Base-by-base conservation (phyloP, 2,113 vertebrate species). In the Pseudorasbora parva region DNA sequence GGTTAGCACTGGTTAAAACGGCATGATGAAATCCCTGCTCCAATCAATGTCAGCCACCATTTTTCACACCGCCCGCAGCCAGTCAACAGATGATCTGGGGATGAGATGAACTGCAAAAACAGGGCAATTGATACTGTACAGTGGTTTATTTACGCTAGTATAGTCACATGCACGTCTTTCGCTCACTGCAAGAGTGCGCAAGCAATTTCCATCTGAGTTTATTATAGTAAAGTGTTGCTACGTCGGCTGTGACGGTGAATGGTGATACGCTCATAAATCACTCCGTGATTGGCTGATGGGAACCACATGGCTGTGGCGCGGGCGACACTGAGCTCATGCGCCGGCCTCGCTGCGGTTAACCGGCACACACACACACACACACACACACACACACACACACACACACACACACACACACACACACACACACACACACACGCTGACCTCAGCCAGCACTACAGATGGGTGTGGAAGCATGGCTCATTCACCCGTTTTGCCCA, bases 241-340 rank as follows among this genome's bases (percentile, higher is more conserved):
- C 87, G 89, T 41, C 84, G 89, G 87, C 84, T 88, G 88, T 88
- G 90, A 86, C 51, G 23, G 64, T 23, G 89, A 88, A 90, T 56
- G 89, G 89, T 73, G 79, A 88, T 82, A 90, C 87, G 33, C 92
- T 93, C 92, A 93, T 94, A 94, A 95, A 95, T 95, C 93, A 94
- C 92, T 83, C 91, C 87, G 90, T 93, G 92, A 93, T 92, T 93
- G 91, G 92, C 90, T 93, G 93, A 94, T 94, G 93, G 92, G 91
- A 94, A 95, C 90, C 93, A 93, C 93, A 94, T 93, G 92, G 91
- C 87, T 82, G 84, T 89, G 54, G 90, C 87, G 25, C 85, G 87
- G 89, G 49, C 78, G 91, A 90, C 85, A 1, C 91, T 94, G 93
- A 94, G 90, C 93, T 94, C 93, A 94, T 94, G 89, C 86, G 80